A percentile compares a stretch with the other conserved stretches of the same genome.
Conservation (phyloP, 2,888 invertebrate genomes). For the Capitulum mitella region DNA sequence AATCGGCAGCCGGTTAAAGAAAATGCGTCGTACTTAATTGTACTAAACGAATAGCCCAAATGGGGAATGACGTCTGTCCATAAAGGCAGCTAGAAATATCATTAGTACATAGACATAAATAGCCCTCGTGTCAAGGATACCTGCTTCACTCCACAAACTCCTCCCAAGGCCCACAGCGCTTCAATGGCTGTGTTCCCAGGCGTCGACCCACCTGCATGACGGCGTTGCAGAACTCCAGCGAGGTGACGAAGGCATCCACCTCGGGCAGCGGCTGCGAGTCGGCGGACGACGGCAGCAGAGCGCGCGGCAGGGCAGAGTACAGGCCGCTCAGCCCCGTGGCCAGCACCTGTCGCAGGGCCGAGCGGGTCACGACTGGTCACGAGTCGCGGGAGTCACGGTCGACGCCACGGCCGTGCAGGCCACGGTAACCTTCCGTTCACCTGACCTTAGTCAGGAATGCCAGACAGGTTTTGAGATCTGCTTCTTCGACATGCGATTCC, state of each 20-base stretch:
- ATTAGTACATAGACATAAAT: background rate
- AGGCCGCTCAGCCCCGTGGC: conserved; percentile 82
- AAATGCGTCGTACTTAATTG: no score
- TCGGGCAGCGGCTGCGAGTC: conserved; percentile 76
- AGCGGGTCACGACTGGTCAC: no score
- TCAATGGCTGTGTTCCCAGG: no score
- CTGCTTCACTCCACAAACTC: background rate
- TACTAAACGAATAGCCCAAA: no score
- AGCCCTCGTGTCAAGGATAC: background rate
- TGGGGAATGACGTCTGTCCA: no score
- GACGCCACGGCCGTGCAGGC: background rate
- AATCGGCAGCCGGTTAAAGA: no score
- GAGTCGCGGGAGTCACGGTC: background rate
- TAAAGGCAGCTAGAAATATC: no score
- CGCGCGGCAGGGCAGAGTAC: conserved; percentile 82
- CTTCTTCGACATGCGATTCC: no score
- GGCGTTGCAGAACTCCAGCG: conserved; percentile 93
- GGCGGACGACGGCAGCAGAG: conserved; percentile 73
- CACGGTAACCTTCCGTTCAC: background rate
- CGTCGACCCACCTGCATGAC: conserved; percentile 85
- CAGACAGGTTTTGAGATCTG: no score
- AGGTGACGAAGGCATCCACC: conserved; percentile 80
- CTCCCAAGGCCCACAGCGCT: no score
- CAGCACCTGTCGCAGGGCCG: conserved; percentile 48
- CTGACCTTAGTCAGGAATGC: no score